Conservation (phyloP, 2,888 invertebrate genomes). For the Nebria salina region DNA sequence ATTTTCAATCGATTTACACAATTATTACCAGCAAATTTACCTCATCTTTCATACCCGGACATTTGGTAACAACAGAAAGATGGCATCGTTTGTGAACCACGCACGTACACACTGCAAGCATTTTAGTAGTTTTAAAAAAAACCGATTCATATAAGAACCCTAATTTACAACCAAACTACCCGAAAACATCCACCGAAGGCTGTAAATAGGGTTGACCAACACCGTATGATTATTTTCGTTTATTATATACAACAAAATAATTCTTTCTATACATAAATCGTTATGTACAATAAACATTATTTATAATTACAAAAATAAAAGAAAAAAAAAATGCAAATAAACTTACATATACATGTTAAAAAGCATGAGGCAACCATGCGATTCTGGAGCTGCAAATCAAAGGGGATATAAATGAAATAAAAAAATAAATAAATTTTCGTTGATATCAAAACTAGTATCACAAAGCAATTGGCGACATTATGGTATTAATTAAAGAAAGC, state of each 20-base stretch:
- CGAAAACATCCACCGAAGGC: constrained; percentile 39
- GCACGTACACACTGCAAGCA: constrained; percentile 91
- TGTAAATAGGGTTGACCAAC: constrained; percentile 41
- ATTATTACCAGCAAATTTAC: constrained; percentile 59
- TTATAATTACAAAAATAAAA: constrained; percentile 50
- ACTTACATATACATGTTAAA: constrained; percentile 59
- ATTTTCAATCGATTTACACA: constrained; percentile 5
- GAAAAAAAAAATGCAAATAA: constrained; percentile 53
- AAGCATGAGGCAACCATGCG: constrained; percentile 60
- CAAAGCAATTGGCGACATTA: constrained; percentile 32
- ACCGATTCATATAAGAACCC: constrained; percentile 13
- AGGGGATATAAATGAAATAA: constrained; percentile 52
- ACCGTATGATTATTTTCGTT: constrained; percentile 15
- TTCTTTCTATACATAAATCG: constrained; percentile 34
- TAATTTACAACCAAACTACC: constrained; percentile 35
- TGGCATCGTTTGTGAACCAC: constrained; percentile 99
- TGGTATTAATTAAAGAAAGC: constrained; percentile 40
- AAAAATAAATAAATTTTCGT: constrained; percentile 46
- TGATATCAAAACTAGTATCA: constrained; percentile 29
- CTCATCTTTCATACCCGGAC: constrained; percentile 97
- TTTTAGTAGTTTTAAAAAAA: constrained; percentile 17
- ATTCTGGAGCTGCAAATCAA: constrained; percentile 61
- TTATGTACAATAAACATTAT: constrained; percentile 43
- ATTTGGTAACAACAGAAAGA: constrained; percentile 95
- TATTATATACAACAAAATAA: constrained; percentile 26